Evolutionary conservation across 2,797 vertebrate species (phyloP), one percentile per base, ranked within the genome.

Genomic region (Neostethus bicornis): DNA sequence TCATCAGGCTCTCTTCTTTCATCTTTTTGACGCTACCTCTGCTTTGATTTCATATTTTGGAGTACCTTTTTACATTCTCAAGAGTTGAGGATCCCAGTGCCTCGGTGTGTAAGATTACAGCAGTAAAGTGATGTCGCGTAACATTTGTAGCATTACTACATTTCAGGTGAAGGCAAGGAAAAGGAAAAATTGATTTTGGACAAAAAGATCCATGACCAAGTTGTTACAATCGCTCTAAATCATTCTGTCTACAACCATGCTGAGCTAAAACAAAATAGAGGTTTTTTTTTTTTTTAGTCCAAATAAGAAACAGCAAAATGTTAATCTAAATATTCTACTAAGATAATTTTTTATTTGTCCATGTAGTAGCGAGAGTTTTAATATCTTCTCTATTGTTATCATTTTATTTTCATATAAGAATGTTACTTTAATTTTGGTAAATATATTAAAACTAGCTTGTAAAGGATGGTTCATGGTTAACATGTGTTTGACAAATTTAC

Each of bases 1-100:
- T 77, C 73, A 78, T 84, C 82, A 73, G 79, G 58, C 73, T 74
- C 59, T 58, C 35, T 60, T 75, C 84, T 85, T 86, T 84, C 75
- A 88, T 89, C 84, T 89, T 68, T 29, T 32, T 10, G 75, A 66
- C 58, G 85, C 85, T 82, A 73, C 73, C 73, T 71, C 63, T 52
- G 64, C 86, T 90, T 90, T 90, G 87, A 89, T 89, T 90, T 87
- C 51, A 78, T 80, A 83, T 85, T 90, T 83, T 57, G 65, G 46
- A 84, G 77, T 71, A 75, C 42, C 57, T 73, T 76, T 64, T 75
- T 72, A 70, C 68, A 61, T 71, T 80, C 68, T 80, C 42, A 68
- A 75, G 65, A 65, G 79, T 69, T 51, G 28, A 46, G 74, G 59
- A 69, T 72, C 70, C 55, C 23, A 41, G 24, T 61, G 73, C 61